Evolutionary conservation across 2,888 invertebrate genomes (phyloP), one percentile per base, ranked within the genome.

Genomic region (Athetis lepigone): DNA sequence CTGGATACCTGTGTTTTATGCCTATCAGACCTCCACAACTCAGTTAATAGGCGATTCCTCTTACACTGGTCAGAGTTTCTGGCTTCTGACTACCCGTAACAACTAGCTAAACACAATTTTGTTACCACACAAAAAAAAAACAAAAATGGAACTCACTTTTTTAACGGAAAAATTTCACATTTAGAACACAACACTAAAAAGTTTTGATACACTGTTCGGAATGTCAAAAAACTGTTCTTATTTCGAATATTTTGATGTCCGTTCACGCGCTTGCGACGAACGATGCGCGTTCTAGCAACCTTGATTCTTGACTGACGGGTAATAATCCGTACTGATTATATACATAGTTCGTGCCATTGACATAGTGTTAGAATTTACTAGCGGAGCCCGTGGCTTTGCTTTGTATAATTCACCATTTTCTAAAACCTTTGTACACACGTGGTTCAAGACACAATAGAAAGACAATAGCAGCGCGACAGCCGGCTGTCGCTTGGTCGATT

Each of bases 251-350:
- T 11, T 33, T 2, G 13, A 33, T 13, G 4, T 33, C 4, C 33
- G 4, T 13, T 13, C 2, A 33, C 33, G 4, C 13, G 29, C 11
- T 27, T n/a, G n/a, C 27, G 5, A 8, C 27, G 27, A 6, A 1
- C 11, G 1, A 6, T 21, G 11, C 8, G 16, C 19, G 9, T 3
- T 25, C 4, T 5, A 4, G 2, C 2, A 45, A 16, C 37, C 37
- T 45, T 45, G 29, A 67, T 57, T 64, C 37, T 33, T 45, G 25
- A 67, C 67, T 64, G 43, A 5, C 7, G 33, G n/a, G 9, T 18
- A 6, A n/a, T 23, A 6, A 54, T 19, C 36, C 9, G 56, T n/a
- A 19, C 36, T 25, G 66, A 39, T 37, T 47, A 36, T 19, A 57
- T 47, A 36, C 16, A 57, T 29, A 45, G 29, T 23, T 23, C n/a